Base-by-base conservation (phyloP, 2,113 vertebrate genomes). In the Amia ocellicauda region DNA sequence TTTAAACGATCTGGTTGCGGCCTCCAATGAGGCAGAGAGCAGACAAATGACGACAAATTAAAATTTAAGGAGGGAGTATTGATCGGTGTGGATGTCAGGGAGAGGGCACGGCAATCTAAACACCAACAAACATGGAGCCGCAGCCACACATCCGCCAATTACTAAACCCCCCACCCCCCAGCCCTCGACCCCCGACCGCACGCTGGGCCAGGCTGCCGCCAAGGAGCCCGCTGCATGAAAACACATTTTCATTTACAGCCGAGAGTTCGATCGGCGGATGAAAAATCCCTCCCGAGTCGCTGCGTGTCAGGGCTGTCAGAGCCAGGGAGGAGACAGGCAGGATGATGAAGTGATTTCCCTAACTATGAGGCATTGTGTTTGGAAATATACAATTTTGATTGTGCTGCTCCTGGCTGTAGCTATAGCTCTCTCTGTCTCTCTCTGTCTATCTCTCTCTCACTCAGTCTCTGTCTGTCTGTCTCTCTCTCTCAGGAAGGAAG, bases 401-500 rank as follows among this genome's bases (percentile, higher is more conserved):
- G 11, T 24, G 45, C 43, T 50, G 29, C 57, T 41, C 53, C 23
- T 50, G 57, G 55, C 67, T 47, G 29, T 2, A n/a, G 60, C 63
- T 28, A 22, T 8, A 45, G 69, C 66, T 50, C 57, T 61, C 69
- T 40, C 66, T 64, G 49, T 53, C 24, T 61, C 66, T 77, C 45
- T 23, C 26, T 10, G 65, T 42, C 42, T n/a, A 27, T 60, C 36
- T 59, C 27, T 42, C 53, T 47, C 61, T 31, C 64, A 61, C 60
- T 54, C 59, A 65, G 58, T 24, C 58, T 45, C 66, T 66, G 50
- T 47, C 57, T 60, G 41, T n/a, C 23, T 24, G 60, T 67, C 73
- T 69, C 70, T 72, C 67, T 63, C 78, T 78, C 42, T 1, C 26
- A 78, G 80, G 78, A 78, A 81, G 81, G 78, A 80, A 79, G 78